Conservation (phyloP, 2,113 vertebrate species). For the Gnathonemus longibarbis region DNA sequence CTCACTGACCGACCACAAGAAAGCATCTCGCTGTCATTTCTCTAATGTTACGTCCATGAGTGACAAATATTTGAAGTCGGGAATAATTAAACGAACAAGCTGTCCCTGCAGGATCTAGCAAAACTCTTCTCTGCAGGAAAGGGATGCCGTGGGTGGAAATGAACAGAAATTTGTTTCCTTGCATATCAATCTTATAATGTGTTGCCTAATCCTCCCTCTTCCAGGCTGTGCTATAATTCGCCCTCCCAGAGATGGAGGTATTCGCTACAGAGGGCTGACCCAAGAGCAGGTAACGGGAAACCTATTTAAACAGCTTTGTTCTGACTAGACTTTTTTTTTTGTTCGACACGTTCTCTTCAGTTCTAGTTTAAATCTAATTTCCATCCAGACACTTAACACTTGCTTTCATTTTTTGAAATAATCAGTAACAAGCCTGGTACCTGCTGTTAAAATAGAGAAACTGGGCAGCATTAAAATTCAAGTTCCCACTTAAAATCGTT, state of each 20-base stretch:
- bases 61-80: conserved; percentile 3
- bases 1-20: background rate
- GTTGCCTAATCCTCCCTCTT: conserved; percentile 2
- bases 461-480: background rate
- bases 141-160: background rate
- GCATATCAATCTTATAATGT: background rate
- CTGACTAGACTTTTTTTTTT: background rate
- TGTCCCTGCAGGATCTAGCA: conserved; percentile 6
- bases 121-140: conserved; percentile 8
- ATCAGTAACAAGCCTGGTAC: background rate
- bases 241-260: conserved; percentile 85
- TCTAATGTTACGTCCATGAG: background rate
- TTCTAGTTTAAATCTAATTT: background rate
- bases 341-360: background rate
- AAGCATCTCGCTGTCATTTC: background rate
- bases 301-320: background rate
- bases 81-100: conserved; percentile 2
- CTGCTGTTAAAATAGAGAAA: background rate
- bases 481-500: background rate
- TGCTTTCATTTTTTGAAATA: background rate
- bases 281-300: conserved; percentile 66
- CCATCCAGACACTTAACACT: background rate
- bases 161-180: conserved; percentile 14
- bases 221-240: conserved; percentile 84
- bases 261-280: conserved; percentile 88